Evolutionary conservation across 1,140 invertebrate species (phyloP), one percentile per base, ranked within the genome.

Genomic region (Lepidurus arcticus): DNA sequence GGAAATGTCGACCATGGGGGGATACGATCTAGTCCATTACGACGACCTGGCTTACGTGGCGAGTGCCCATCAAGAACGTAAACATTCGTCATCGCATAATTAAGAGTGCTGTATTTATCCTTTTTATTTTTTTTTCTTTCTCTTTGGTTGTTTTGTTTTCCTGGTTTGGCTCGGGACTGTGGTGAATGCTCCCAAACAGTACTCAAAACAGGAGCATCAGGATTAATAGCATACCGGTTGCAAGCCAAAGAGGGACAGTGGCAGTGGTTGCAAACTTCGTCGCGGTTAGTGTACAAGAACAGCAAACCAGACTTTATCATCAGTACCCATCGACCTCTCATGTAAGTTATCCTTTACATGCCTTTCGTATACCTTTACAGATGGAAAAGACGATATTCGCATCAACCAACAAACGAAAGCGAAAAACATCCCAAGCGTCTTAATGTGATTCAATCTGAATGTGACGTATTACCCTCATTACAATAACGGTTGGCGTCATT

Each of bases 241-340:
- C 92, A 95, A 85, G 96, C 93, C 73, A 97, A 98, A 85, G 93
- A 97, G 73, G 91, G 92, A 4, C 91, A 93, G 80, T 98, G 96
- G 96, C 93, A 99, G 85, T 99, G 97, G 97, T 86, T 99, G 42
- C 98, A 99, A 87, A 98, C 96, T 0, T 97, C 95, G 81, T 98
- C 97, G 7, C 89, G 96, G 82, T 89, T 99, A 74, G 95, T 98
- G 44, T 98, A 98, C 87, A 99, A 99, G 87, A 99, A 98, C 86
- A 98, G 96, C 80, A 99, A 99, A 86, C 96, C 97, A 2, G 97
- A 99, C 85, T 98, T 98, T 85, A 96, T 99, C 79, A 97, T 98
- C 79, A 97, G 94, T 84, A 99, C 96, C 44, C 98, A 99, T 87
- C 89, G 96, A 81, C 96, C 97, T 75, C 89, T 99, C 7, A 98